A percentile compares a stretch with the other conserved stretches of the same genome.
These are phyloP conservation scores for Phycodurus eques DNA, from an alignment of 2,113 vertebrate genomes.

Conservation along the genomic window DNA sequence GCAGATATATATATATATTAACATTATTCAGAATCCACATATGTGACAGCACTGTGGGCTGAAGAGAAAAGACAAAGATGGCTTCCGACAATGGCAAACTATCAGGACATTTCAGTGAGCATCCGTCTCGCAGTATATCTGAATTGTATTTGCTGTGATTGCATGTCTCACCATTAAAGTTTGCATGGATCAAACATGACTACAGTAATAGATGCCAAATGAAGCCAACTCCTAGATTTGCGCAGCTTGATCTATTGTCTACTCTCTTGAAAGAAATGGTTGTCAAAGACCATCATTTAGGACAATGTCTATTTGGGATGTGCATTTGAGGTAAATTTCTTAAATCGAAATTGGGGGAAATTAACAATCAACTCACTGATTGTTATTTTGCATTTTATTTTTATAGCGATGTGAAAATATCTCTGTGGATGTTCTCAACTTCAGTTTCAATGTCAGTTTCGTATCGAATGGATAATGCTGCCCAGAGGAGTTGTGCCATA, in stretches of 20 bases:
- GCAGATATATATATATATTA: no score
- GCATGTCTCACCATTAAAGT: neutral
- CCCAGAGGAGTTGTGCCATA: no score
- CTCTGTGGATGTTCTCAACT: no score
- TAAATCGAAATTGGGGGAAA: no score
- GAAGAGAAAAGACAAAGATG: slow-evolving; percentile 1
- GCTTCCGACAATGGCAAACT: slow-evolving; percentile 37
- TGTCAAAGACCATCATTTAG: neutral
- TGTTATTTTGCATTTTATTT: no score
- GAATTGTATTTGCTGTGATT: neutral
- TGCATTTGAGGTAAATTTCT: no score
- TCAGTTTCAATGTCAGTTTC: no score
- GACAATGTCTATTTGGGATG: neutral
- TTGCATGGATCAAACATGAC: neutral
- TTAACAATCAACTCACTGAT: no score
- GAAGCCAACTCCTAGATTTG: neutral
- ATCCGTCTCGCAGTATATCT: slow-evolving; percentile 13
- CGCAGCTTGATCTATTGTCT: neutral
- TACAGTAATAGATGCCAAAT: neutral
- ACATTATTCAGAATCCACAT: slow-evolving; percentile 20
- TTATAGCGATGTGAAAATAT: no score
- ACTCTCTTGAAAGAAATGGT: neutral
- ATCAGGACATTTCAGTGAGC: neutral
- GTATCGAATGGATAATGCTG: no score
- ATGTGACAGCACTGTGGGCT: neutral